Conservation (phyloP, 1,140 invertebrate genomes). For the Carposina sasakii region DNA sequence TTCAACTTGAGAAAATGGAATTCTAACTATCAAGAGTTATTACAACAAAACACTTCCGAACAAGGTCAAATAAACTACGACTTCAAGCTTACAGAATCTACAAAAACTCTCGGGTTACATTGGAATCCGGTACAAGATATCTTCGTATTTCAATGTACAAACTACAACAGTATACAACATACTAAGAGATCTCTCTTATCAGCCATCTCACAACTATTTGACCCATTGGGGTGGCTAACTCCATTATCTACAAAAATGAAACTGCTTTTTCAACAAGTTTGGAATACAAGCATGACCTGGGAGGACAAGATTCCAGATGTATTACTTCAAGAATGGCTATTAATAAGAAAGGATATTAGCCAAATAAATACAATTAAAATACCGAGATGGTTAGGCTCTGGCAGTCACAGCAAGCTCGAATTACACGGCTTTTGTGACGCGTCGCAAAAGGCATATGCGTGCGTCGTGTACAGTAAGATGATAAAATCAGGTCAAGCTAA, state of each 20-base stretch:
- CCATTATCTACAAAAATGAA: background rate
- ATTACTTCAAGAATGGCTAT: background rate
- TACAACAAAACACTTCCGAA: background rate
- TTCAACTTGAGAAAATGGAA: constrained; percentile 4
- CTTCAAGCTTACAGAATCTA: background rate
- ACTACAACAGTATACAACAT: background rate
- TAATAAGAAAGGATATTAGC: constrained; percentile 6
- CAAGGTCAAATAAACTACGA: background rate
- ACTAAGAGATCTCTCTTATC: background rate
- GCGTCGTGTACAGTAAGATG: constrained; percentile 10
- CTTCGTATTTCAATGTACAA: background rate
- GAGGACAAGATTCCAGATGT: constrained; percentile 1
- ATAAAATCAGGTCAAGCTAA: constrained; percentile 2
- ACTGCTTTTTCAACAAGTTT: constrained; percentile 1
- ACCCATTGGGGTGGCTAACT: background rate
- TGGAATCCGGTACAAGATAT: constrained; percentile 1
- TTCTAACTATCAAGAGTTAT: background rate
- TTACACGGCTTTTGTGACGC: constrained; percentile 15
- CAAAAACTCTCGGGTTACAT: background rate
- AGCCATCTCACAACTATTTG: background rate
- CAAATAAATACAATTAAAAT: constrained; percentile 15
- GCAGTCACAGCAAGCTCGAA: background rate
- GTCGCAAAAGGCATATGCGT: constrained; percentile 9
- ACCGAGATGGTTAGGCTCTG: constrained; percentile 14
- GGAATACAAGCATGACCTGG: background rate